Percentiles rank a stretch among this genome's conserved stretches.
phyloP scores from a whole-genome alignment of 1,140 invertebrate species.

The Leptoteleia sp. region DNA sequence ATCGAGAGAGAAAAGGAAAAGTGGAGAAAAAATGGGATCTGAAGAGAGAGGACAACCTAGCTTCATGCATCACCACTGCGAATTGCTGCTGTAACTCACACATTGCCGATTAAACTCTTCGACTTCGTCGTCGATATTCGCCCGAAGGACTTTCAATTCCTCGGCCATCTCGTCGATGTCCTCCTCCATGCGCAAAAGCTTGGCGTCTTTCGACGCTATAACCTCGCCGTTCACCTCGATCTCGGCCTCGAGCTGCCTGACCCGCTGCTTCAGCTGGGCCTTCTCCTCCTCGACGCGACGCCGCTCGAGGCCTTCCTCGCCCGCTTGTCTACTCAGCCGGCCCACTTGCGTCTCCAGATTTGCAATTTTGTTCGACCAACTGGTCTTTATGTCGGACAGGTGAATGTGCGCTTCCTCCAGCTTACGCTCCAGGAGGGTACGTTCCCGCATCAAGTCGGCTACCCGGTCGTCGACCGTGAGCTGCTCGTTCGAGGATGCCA shows the following conservation, averaged over 20 bases:
- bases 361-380: constrained; percentile 93
- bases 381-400: constrained; percentile 92
- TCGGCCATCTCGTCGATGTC: constrained; percentile 85
- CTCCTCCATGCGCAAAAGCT: constrained; percentile 84
- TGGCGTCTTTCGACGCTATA: constrained; percentile 86
- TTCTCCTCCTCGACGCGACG: constrained; percentile 87
- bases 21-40: not conserved
- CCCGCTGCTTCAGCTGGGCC: constrained; percentile 84
- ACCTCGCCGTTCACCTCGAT: constrained; percentile 87
- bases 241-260: constrained; percentile 85
- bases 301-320: constrained; percentile 89
- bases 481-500: constrained; percentile 80
- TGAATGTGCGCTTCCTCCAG: constrained; percentile 92
- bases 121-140: constrained; percentile 84
- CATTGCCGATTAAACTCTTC: constrained; percentile 84
- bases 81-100: constrained; percentile 83
- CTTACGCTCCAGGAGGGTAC: constrained; percentile 87
- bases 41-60: constrained; percentile 59
- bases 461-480: constrained; percentile 84
- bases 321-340: constrained; percentile 88
- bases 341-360: constrained; percentile 92
- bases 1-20: constrained; percentile 8
- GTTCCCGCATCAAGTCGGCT: constrained; percentile 82
- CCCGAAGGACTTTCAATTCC: constrained; percentile 84
- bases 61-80: constrained; percentile 72